A percentile compares a stretch with the other conserved stretches of the same genome.
Conservation (phyloP, 2,797 vertebrate genomes). For the Nyctalus aviator region DNA sequence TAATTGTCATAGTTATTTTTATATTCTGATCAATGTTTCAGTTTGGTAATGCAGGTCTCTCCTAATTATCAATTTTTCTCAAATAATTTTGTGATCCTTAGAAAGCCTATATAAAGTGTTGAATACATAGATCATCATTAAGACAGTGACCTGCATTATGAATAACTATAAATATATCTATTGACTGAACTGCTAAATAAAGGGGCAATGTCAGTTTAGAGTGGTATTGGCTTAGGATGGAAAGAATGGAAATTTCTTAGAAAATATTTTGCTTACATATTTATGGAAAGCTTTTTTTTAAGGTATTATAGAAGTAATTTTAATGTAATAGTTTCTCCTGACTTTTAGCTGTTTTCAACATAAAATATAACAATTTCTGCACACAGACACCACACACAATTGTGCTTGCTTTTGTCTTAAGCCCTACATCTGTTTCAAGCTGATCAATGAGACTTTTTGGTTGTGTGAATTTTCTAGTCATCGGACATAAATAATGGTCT, state of each 20-base stretch:
- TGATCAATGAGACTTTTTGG: background rate
- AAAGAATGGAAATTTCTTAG: background rate
- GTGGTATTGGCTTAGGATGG: slow-evolving; percentile 18
- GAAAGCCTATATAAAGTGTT: slow-evolving; percentile 46
- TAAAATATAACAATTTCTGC: background rate
- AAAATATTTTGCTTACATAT: slow-evolving; percentile 44
- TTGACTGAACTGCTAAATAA: slow-evolving; percentile 75
- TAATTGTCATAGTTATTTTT: background rate
- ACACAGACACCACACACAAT: background rate
- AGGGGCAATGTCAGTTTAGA: background rate
- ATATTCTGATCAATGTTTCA: background rate
- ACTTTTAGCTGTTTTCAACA: background rate
- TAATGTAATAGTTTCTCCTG: background rate
- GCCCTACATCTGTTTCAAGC: background rate
- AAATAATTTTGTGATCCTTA: slow-evolving; percentile 59
- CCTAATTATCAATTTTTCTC: slow-evolving; percentile 2
- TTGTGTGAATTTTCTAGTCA: slow-evolving; percentile 33
- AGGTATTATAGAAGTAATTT: slow-evolving; percentile 1
- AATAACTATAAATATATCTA: slow-evolving; percentile 17
- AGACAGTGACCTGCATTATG: slow-evolving; percentile 13
- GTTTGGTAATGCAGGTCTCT: background rate
- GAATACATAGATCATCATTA: background rate
- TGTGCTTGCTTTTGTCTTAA: slow-evolving; percentile 7
- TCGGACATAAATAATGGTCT: slow-evolving; percentile 3
- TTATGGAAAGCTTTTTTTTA: background rate